Evolutionary conservation across 2,888 invertebrate genomes (phyloP), one percentile per base, ranked within the genome.

Genomic region (Caenorhabditis virilis): DNA sequence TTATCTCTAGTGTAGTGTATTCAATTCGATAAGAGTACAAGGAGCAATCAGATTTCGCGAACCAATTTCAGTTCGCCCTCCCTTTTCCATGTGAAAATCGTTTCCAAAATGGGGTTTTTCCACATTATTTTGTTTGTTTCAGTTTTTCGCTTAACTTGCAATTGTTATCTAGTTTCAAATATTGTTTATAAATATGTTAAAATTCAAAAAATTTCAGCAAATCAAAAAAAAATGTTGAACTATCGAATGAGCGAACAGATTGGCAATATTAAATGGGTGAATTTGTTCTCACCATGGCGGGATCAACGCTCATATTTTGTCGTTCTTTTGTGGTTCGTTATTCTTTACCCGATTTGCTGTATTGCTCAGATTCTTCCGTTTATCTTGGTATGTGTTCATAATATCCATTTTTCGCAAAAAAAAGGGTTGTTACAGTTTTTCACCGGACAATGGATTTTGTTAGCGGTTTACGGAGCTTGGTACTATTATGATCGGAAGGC

Each of bases 381-480:
- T 18, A 35, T 69, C 0, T 38, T 72, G 45, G 58, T 64, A n/a
- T 38, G 50, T 45, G 3, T 26, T 27, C 5, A n/a, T n/a, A n/a
- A n/a, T n/a, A n/a, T n/a, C n/a, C n/a, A n/a, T n/a, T n/a, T n/a
- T n/a, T n/a, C n/a, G n/a, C n/a, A n/a, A n/a, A n/a, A n/a, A n/a
- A n/a, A n/a, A n/a, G n/a, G n/a, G n/a, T n/a, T n/a, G 18, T 27
- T 57, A 25, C 42, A 63, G 47, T 57, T 71, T n/a, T 27, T 71
- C 41, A 59, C 71, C 42, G 61, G 67, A 3, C 67, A 68, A 51
- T 71, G 71, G 71, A 45, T 59, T 7, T 18, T 71, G 2, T 27
- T 71, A 15, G 55, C 41, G 3, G 22, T 55, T 5, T 71, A 71
- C 47, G 62, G 46, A 4, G 23, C 20, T 3, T 71, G 71, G 71